Base-by-base conservation (phyloP, 2,113 vertebrate species). In the Chunga burmeisteri region DNA sequence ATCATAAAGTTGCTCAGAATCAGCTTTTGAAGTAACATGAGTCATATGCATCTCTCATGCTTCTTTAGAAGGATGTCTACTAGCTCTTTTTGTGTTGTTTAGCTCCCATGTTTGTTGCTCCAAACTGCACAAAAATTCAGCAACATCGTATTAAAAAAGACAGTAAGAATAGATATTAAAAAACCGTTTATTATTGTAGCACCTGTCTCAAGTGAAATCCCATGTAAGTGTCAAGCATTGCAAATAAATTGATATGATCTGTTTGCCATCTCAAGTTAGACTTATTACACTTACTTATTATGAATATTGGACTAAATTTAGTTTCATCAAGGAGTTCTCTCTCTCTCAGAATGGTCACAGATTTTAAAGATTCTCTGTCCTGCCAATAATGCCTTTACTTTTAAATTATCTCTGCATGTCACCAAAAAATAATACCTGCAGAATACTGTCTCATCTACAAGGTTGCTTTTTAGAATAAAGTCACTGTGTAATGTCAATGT, bases 171-270 rank as follows among this genome's bases (percentile, higher is more conserved):
- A 79, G 55, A 13, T 34, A 42, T 4, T n/a, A 56, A 73, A 91
- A 66, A 46, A 14, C 1, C 8, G 29, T 15, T 16, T 1, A 26
- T 66, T 74, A 42, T 68, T 0, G 0, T 7, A 56, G 36, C 49
- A 78, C 7, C 7, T 8, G 10, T 34, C 44, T 91, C 0, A 0
- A 55, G 44, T 52, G 75, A 59, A 93, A 93, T 77, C 67, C 29
- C 21, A 2, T 18, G 13, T 11, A 59, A 63, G 46, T 40, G 32
- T 53, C 47, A 71, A 49, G 25, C 22, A 36, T 21, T 67, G 25
- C 61, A 53, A 53, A 50, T 49, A 38, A 58, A 79, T 61, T 32
- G 26, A 38, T 59, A 52, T 52, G 46, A 38, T 66, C 42, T n/a
- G 6, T 77, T 75, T 55, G 19, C n/a, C 25, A 10, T 18, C 83